phyloP scores from a whole-genome alignment of 2,888 invertebrate species.

The Apodemia duryi region DNA sequence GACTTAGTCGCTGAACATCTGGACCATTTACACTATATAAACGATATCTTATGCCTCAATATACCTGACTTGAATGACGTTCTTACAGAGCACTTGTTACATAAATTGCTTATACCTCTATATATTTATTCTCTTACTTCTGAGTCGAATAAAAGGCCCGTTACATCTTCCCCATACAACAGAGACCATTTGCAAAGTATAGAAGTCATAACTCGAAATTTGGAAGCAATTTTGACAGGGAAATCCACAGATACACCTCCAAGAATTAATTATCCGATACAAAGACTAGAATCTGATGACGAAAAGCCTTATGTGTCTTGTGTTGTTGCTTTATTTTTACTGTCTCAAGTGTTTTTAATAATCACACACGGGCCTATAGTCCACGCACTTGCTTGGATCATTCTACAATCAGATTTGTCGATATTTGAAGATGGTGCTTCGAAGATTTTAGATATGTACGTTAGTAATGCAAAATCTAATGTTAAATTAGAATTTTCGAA shows the following conservation, averaged over 20 bases:
- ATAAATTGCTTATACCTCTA: conserved; percentile 94
- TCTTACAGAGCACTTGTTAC: conserved; percentile 94
- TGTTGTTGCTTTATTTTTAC: conserved; percentile 92
- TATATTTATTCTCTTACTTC: conserved; percentile 93
- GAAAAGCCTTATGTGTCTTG: conserved; percentile 90
- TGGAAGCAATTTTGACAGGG: conserved; percentile 81
- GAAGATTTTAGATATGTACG: conserved; percentile 83
- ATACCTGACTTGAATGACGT: conserved; percentile 96
- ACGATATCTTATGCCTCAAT: conserved; percentile 95
- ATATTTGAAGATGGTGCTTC: conserved; percentile 85
- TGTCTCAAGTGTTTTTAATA: conserved; percentile 97
- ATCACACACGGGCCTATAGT: conserved; percentile 95
- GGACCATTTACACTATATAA: conserved; percentile 97
- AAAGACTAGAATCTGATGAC: conserved; percentile 71
- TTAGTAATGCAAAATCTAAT: conserved; percentile 75
- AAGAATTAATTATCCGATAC: conserved; percentile 54
- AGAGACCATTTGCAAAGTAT: conserved; percentile 72
- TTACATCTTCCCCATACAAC: conserved; percentile 58
- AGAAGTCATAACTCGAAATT: conserved; percentile 81
- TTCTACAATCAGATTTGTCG: conserved; percentile 89
- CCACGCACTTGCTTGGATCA: conserved; percentile 92
- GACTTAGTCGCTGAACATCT: conserved; percentile 98
- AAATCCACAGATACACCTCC: conserved; percentile 75
- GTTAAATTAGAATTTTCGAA: conserved; percentile 83
- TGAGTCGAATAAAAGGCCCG: conserved; percentile 46